A percentile compares a stretch with the other conserved stretches of the same genome.
Evolutionary conservation across 2,888 invertebrate species (phyloP).

Genomic region (Plebejus argus): DNA sequence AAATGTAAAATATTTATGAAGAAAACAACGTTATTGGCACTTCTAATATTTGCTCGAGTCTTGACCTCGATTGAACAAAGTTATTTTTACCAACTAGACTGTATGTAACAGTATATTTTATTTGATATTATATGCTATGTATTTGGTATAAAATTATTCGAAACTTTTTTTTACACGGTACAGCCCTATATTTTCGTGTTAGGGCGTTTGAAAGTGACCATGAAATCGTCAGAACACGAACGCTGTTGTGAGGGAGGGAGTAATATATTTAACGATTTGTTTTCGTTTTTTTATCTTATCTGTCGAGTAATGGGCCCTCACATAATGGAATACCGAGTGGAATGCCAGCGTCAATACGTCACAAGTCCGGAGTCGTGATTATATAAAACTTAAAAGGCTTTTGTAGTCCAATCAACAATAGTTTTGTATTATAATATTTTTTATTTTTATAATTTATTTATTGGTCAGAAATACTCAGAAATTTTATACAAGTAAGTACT

Average conservation of each 20-base stretch:
- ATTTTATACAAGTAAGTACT: too few relatives aligned
- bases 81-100: too few relatives aligned
- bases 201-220: conserved; percentile 42
- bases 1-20: too few relatives aligned
- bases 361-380: not conserved
- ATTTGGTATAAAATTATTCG: too few relatives aligned
- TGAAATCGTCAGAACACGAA: conserved; percentile 39
- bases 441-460: not conserved
- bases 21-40: too few relatives aligned
- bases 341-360: conserved; percentile 9
- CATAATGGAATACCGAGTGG: not conserved
- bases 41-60: too few relatives aligned
- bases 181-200: conserved; percentile 39
- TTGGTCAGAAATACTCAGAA: too few relatives aligned
- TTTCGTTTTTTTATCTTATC: conserved; percentile 24
- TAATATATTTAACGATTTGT: conserved; percentile 22
- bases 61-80: too few relatives aligned
- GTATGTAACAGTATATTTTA: too few relatives aligned
- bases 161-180: conserved; percentile 27
- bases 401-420: not conserved
- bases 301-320: conserved; percentile 4
- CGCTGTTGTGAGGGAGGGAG: not conserved
- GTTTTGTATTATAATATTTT: not conserved
- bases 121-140: too few relatives aligned
- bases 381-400: not conserved